Evolutionary conservation across 2,113 vertebrate species (phyloP).

Genomic region (Beaufortia kweichowensis): DNA sequence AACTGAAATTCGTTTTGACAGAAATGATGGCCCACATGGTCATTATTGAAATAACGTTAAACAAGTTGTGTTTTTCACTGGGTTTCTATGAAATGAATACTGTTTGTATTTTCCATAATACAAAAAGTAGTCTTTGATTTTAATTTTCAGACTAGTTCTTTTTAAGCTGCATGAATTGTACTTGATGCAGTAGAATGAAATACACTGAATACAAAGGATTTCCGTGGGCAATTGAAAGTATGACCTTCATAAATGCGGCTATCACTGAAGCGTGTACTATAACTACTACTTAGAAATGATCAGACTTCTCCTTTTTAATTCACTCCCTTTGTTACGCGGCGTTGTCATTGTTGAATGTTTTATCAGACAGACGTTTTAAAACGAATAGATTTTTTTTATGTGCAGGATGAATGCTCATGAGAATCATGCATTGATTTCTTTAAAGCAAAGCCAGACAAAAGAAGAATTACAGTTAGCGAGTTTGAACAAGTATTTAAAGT

Average conservation of each 20-base stretch:
- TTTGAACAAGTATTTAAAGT: constrained; percentile 45
- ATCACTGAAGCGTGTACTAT: constrained; percentile 28
- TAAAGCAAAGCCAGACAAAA: constrained; percentile 35
- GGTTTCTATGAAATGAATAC: no score
- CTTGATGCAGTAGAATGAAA: background rate
- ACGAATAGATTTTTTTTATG: constrained; percentile 51
- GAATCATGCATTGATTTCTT: constrained; percentile 49
- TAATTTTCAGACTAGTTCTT: constrained; percentile 13
- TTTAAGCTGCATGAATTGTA: background rate
- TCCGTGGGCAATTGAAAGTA: constrained; percentile 8
- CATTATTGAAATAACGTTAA: constrained; percentile 2
- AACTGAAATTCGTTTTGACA: constrained; percentile 4
- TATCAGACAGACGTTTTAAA: constrained; percentile 44
- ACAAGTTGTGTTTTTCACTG: background rate
- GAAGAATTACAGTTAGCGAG: constrained; percentile 36
- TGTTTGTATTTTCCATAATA: background rate
- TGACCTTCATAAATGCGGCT: constrained; percentile 31
- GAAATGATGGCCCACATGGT: constrained; percentile 18
- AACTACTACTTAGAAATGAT: constrained; percentile 43
- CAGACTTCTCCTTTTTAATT: constrained; percentile 26
- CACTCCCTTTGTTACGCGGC: constrained; percentile 41
- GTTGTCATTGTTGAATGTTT: constrained; percentile 39
- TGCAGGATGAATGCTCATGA: constrained; percentile 32
- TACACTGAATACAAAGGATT: constrained; percentile 1
- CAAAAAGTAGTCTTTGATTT: background rate